A percentile compares a stretch with the other conserved stretches of the same genome.
These are phyloP conservation scores for Rhorus exstirpatorius DNA, from an alignment of 2,888 invertebrate genomes.

Conservation along the genomic window DNA sequence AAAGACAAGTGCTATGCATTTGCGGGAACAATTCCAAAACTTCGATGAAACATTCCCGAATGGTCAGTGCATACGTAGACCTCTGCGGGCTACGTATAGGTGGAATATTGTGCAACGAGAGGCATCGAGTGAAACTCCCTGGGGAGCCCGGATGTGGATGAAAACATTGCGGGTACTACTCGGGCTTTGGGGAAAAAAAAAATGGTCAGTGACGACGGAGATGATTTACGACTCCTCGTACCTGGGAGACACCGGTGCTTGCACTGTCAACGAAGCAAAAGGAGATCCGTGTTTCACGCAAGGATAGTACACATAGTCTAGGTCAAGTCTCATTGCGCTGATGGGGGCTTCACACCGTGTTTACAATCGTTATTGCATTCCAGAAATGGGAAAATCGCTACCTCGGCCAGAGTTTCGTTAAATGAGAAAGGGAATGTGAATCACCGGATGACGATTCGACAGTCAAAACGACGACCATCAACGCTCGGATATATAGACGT, in stretches of 20 bases:
- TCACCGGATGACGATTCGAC: not conserved
- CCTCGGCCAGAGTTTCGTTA: not conserved
- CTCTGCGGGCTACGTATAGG: no score
- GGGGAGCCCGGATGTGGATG: constrained; percentile 68
- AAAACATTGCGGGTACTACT: constrained; percentile 77
- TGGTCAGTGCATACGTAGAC: no score
- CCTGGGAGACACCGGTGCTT: no score
- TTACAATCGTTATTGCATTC: constrained; percentile 4
- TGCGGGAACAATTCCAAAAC: no score
- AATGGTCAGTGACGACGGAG: constrained; percentile 34
- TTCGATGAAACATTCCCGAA: not conserved
- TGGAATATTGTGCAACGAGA: constrained; percentile 43
- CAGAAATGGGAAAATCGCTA: not conserved
- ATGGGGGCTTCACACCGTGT: constrained; percentile 10
- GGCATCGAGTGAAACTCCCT: constrained; percentile 28
- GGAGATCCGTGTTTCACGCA: constrained; percentile 1
- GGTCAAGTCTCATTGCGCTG: not conserved
- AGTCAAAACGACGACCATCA: no score
- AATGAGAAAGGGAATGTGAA: not conserved
- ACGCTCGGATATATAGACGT: no score
- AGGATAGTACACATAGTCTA: not conserved
- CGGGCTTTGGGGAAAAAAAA: constrained; percentile 17
- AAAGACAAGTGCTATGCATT: no score
- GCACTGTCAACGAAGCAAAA: no score
- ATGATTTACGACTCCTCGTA: constrained; percentile 75